Conservation (phyloP, 2,888 invertebrate genomes). For the Nephrotoma appendiculata region DNA sequence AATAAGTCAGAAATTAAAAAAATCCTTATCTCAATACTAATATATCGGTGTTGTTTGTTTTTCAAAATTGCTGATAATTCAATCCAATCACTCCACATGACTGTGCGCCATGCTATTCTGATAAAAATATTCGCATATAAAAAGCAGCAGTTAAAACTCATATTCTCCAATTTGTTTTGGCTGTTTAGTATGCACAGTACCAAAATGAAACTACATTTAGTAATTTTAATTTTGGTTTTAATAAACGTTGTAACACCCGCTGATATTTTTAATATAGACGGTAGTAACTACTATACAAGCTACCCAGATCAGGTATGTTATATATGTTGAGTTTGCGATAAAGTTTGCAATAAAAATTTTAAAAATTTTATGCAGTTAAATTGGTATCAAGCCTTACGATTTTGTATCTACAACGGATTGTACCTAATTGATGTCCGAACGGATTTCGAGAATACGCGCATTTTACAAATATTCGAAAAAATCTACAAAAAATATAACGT, state of each 20-base stretch:
- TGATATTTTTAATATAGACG: background rate
- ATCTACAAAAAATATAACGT: background rate
- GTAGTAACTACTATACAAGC: background rate
- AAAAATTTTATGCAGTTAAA: background rate
- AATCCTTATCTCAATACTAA: too few relatives aligned
- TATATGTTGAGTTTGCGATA: background rate
- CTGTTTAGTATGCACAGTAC: too few relatives aligned
- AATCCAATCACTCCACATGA: too few relatives aligned
- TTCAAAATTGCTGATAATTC: too few relatives aligned
- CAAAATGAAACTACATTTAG: background rate
- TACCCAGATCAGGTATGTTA: background rate
- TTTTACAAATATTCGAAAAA: background rate
- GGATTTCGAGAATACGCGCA: background rate
- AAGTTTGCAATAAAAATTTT: background rate
- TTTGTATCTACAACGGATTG: background rate
- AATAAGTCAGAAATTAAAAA: too few relatives aligned
- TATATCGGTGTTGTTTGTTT: too few relatives aligned
- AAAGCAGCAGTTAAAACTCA: too few relatives aligned
- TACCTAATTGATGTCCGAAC: background rate
- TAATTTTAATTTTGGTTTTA: background rate
- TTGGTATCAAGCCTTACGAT: background rate
- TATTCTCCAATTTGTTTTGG: too few relatives aligned
- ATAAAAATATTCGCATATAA: too few relatives aligned
- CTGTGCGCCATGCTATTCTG: too few relatives aligned
- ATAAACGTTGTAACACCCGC: background rate